Evolutionary conservation across 2,797 vertebrate genomes (phyloP), one percentile per base, ranked within the genome.

Genomic region (Anas georgica): DNA sequence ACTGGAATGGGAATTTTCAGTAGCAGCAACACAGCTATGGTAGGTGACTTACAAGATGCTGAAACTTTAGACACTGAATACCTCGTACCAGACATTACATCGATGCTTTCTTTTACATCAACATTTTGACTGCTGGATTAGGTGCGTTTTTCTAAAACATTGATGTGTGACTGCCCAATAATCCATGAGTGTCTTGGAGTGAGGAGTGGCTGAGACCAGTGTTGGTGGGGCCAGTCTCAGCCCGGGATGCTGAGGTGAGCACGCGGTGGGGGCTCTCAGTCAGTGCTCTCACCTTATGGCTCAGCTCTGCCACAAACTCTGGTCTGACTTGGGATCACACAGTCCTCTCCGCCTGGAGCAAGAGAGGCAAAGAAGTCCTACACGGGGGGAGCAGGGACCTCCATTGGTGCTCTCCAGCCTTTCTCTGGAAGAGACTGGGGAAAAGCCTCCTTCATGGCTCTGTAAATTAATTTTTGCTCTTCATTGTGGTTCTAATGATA

Each of bases 211-310:
- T 4, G 37, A 81, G 37, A 17, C 35, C 78, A 3, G 16, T 5
- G 1, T 33, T 29, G 16, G 16, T 73, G n/a, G 22, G 25, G 28
- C 50, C 29, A 28, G 12, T 23, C 56, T 84, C 45, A 74, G 0
- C 8, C 22, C 0, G 0, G 9, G 11, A 29, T 41, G 20, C 21
- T 43, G 56, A 86, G 37, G 25, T 63, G 59, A 59, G 23, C 0
- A 0, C 25, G 14, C 68, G 21, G 50, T 0, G 0, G 52, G 79
- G 26, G 26, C 45, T n/a, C 21, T 59, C 74, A 48, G 83, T 54
- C 0, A 1, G 29, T 48, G 33, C 23, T 90, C 9, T 56, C 3
- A 1, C 54, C 3, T 1, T 1, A 0, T 62, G 41, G 13, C 62
- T 86, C 66, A 86, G 59, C 39, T 88, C 63, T 78, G 43, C 26